These are phyloP conservation scores for Edolisoma coerulescens DNA, from an alignment of 2,113 vertebrate genomes.

Conservation along the genomic window DNA sequence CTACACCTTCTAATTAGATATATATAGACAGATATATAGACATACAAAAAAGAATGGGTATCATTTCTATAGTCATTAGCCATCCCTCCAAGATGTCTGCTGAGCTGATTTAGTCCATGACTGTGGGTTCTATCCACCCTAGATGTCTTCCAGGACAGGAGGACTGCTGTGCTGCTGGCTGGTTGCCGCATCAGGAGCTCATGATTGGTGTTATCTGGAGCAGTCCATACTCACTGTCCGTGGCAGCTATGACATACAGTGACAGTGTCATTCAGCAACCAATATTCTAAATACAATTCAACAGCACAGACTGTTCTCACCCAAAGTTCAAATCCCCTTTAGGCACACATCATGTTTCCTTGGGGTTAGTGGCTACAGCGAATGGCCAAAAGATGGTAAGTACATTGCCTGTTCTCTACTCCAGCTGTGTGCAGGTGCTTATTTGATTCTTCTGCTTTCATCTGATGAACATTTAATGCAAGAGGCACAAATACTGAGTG, in stretches of 20 bases:
- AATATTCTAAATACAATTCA: not conserved
- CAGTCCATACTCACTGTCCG: not conserved
- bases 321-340: not conserved
- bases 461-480: not conserved
- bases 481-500: not conserved
- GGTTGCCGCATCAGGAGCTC: not conserved
- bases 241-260: not conserved
- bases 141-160: not conserved
- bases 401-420: not conserved
- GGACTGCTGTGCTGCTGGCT: not conserved
- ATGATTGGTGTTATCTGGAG: rapidly evolving
- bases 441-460: not conserved
- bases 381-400: not conserved
- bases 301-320: not conserved
- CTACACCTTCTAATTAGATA: not conserved
- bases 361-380: rapidly evolving
- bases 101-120: not conserved
- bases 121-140: not conserved
- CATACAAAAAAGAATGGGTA: not conserved
- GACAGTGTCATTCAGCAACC: not conserved
- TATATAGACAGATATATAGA: not conserved
- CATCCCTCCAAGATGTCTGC: not conserved
- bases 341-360: rapidly evolving
- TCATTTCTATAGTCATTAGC: rapidly evolving
- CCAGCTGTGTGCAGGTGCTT: not conserved